Evolutionary conservation across 2,888 invertebrate genomes (phyloP), one percentile per base, ranked within the genome.

Genomic region (Melinopterus prodromus): DNA sequence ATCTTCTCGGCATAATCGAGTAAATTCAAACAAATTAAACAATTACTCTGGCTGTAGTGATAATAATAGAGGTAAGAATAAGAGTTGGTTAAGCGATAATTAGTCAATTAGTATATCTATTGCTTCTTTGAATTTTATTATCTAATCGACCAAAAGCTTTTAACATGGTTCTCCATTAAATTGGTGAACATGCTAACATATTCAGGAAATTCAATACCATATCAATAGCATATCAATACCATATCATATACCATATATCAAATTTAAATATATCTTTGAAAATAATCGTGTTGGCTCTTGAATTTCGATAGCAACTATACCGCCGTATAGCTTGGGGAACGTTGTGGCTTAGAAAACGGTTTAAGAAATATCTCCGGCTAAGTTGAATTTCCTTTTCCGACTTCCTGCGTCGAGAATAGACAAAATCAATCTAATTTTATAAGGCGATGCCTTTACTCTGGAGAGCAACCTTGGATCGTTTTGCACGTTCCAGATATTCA

Each of bases 341-440:
- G 26, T 26, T 26, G 26, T 26, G 26, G 26, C 26, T 26, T 26
- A 26, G 2, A 53, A 53, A 53, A 53, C 53, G 53, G 9, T 53
- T 53, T 53, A 53, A 53, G 53, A 53, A 53, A 12, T 53, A 53
- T 53, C 12, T 53, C 53, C 53, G 53, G 2, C 35, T n/a, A 74
- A 74, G 74, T 74, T 12, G 35, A 36, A 74, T 74, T 74, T 74
- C 35, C 74, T 74, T n/a, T 74, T 35, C 35, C n/a, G 74, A 74
- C 15, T 74, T n/a, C 35, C 9, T 9, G 36, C 53, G 53, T 53
- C 9, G 53, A 53, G 53, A 53, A 53, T 7, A 74, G 74, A n/a
- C 35, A 35, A 37, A 35, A 74, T 74, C 74, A 74, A 74, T 74
- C 74, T 74, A 74, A 74, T 74, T 74, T 74, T 74, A 74, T 74